phyloP scores from a whole-genome alignment of 2,888 invertebrate species.

The Pimpla rufipes region DNA sequence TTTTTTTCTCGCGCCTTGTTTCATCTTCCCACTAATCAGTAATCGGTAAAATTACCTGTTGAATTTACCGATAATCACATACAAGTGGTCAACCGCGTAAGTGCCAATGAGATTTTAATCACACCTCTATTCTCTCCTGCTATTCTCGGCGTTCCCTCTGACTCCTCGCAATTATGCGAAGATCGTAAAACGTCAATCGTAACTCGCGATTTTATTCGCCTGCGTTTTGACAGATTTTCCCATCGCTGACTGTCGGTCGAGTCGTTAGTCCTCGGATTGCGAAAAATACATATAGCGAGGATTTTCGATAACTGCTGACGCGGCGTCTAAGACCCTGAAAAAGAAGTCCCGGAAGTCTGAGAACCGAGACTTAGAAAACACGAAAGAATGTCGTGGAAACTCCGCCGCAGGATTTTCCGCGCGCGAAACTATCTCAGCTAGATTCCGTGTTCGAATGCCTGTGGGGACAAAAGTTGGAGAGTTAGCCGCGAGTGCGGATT shows the following conservation, averaged over 20 bases:
- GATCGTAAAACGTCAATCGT: constrained; percentile 31
- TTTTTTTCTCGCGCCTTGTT: constrained; percentile 31
- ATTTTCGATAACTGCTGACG: constrained; percentile 6
- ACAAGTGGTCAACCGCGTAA: background rate
- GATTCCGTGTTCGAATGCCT: background rate
- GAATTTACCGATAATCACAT: background rate
- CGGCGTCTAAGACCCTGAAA: background rate
- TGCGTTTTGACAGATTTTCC: background rate
- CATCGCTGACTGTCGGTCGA: too few species aligned
- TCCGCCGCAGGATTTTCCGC: background rate
- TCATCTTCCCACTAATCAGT: constrained; percentile 47
- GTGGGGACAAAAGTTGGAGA: background rate
- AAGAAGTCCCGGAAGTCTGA: background rate
- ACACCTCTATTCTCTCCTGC: background rate
- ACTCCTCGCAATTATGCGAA: constrained; percentile 47
- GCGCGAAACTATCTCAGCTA: background rate
- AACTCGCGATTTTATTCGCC: background rate
- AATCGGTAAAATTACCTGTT: constrained; percentile 8
- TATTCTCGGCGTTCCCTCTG: constrained; percentile 15
- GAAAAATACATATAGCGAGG: background rate
- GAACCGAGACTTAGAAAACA: background rate
- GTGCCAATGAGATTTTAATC: constrained; percentile 32
- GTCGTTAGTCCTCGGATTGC: background rate
- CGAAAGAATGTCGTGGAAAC: constrained; percentile 4
- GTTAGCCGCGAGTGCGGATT: background rate